phyloP scores from a whole-genome alignment of 2,888 invertebrate genomes.

The Nemotelus pantherinus region DNA sequence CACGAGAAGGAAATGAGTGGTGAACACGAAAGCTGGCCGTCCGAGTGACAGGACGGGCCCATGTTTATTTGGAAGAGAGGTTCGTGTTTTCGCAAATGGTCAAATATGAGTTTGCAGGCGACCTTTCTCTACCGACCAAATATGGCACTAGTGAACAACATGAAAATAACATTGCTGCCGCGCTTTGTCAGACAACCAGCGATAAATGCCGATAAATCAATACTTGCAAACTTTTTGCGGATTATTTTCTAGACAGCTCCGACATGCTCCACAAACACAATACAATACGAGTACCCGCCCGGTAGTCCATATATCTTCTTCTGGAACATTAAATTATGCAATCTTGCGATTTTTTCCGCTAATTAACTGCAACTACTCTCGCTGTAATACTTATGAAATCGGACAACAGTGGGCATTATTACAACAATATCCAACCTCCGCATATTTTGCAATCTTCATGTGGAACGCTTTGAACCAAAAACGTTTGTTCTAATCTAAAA shows the following conservation, averaged over 20 bases:
- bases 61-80: too few species aligned
- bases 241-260: too few species aligned
- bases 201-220: too few species aligned
- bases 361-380: not conserved
- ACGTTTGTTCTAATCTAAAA: constrained; percentile 17
- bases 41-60: too few species aligned
- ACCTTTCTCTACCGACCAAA: too few species aligned
- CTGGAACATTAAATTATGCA: not conserved
- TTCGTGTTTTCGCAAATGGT: too few species aligned
- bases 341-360: not conserved
- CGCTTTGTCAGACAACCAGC: too few species aligned
- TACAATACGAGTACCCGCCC: not conserved
- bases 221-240: too few species aligned
- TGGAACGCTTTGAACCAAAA: constrained; percentile 23
- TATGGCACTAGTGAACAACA: too few species aligned
- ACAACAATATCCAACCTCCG: not conserved
- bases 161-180: too few species aligned
- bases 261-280: too few species aligned
- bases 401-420: not conserved
- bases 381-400: not conserved
- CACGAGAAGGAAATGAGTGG: not conserved
- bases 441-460: constrained; percentile 27
- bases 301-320: constrained; percentile 10
- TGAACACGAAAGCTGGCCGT: not conserved
- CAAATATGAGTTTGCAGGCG: too few species aligned